Percentiles rank a stretch among this genome's conserved stretches.
Conservation (phyloP, 2,888 invertebrate species). For the Heteropelma amictum region DNA sequence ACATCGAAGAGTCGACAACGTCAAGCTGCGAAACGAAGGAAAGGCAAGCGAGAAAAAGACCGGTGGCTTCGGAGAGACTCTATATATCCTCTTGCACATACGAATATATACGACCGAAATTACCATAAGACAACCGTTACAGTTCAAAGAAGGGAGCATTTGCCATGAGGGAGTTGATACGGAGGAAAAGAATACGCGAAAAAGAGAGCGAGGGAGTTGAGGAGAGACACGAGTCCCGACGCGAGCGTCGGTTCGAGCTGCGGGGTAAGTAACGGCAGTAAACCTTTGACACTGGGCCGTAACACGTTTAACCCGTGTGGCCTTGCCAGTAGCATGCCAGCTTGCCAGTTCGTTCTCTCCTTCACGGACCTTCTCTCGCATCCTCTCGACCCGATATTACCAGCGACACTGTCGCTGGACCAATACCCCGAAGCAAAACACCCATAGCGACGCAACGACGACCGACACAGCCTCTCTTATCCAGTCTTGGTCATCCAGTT, state of each 20-base stretch:
- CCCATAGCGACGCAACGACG: constrained; percentile 42
- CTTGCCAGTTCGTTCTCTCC: constrained; percentile 32
- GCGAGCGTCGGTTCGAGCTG: constrained; percentile 52
- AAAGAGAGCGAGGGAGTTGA: not conserved
- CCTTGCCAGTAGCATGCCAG: constrained; percentile 38
- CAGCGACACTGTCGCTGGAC: constrained; percentile 50
- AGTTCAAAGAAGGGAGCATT: constrained; percentile 58
- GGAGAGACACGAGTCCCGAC: constrained; percentile 54
- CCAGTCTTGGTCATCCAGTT: constrained; percentile 7
- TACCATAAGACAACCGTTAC: constrained; percentile 65
- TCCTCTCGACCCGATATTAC: constrained; percentile 52
- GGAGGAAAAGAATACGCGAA: constrained; percentile 45
- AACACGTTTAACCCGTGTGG: constrained; percentile 67
- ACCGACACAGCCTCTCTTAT: constrained; percentile 22
- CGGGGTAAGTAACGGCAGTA: constrained; percentile 65
- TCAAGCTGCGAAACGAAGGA: not conserved
- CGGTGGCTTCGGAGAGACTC: constrained; percentile 51
- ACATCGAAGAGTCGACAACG: not conserved
- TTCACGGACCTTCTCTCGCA: constrained; percentile 40
- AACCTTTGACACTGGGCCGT: constrained; percentile 67
- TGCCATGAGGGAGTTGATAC: constrained; percentile 47
- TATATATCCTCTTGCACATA: constrained; percentile 42
- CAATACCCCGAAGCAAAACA: constrained; percentile 32
- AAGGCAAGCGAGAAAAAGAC: constrained; percentile 53
- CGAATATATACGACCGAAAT: constrained; percentile 59